A percentile compares a stretch with the other conserved stretches of the same genome.
phyloP scores from a whole-genome alignment of 35 echinoderm and acorn worm species.

The Chiridota heheva region DNA sequence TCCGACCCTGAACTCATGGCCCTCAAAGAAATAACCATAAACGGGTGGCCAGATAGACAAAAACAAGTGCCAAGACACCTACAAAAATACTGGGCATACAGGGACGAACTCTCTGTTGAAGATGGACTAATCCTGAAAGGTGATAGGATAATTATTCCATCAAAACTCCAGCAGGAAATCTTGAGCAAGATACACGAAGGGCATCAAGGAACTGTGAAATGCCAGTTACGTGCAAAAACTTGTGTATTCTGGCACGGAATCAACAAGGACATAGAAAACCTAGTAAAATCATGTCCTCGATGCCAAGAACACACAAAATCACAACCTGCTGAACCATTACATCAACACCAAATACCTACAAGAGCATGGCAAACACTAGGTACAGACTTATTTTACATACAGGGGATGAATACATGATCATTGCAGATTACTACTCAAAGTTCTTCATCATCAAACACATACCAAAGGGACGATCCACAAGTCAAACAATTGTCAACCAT shows the following conservation, averaged over 20 bases:
- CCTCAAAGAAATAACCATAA: conserved; percentile 22
- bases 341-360: conserved; percentile 29
- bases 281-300: neutral
- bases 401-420: conserved; percentile 27
- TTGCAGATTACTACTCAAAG: conserved; percentile 48
- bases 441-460: conserved; percentile 37
- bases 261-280: conserved; percentile 21
- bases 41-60: conserved; percentile 16
- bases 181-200: conserved; percentile 50
- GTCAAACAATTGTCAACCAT: conserved; percentile 13
- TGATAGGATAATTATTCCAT: conserved; percentile 18
- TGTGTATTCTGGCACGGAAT: conserved; percentile 41
- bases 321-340: conserved; percentile 10
- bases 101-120: conserved; percentile 49
- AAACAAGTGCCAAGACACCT: neutral
- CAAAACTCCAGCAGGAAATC: neutral
- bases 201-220: conserved; percentile 53
- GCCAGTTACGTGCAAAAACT: conserved; percentile 42
- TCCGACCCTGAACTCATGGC: conserved; percentile 18
- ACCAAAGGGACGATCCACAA: conserved; percentile 18
- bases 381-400: conserved; percentile 47
- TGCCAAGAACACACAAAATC: neutral
- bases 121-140: neutral
- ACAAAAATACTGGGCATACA: conserved; percentile 32
- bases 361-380: conserved; percentile 48